phyloP scores from a whole-genome alignment of 2,888 invertebrate genomes.

The Euphydryas editha region DNA sequence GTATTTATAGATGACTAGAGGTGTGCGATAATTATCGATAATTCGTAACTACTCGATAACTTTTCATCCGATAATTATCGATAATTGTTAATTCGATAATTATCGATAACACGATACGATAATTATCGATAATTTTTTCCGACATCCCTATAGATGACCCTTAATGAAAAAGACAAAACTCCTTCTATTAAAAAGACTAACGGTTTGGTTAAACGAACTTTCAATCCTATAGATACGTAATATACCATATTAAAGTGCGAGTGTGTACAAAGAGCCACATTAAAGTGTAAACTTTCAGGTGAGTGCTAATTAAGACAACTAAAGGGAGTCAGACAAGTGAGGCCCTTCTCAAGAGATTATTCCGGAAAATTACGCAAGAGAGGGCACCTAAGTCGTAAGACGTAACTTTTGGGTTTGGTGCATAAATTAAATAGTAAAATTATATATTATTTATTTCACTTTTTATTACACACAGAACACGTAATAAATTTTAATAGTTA shows the following conservation, averaged over 20 bases:
- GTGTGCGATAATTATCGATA: no score
- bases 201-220: slow-evolving; percentile 11
- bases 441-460: not conserved
- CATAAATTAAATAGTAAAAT: slow-evolving; percentile 11
- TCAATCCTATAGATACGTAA: slow-evolving; percentile 38
- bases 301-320: slow-evolving; percentile 48
- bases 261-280: slow-evolving; percentile 35
- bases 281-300: slow-evolving; percentile 49
- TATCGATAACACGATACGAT: no score
- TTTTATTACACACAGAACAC: no score
- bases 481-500: no score
- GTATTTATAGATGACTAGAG: no score
- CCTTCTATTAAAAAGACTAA: slow-evolving; percentile 22
- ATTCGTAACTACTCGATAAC: no score
- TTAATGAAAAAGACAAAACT: slow-evolving; percentile 14
- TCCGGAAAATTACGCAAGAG: slow-evolving; percentile 77
- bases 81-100: no score
- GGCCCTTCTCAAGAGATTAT: slow-evolving; percentile 74
- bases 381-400: slow-evolving; percentile 68
- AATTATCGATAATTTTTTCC: no score
- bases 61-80: no score
- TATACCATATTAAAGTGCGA: slow-evolving; percentile 32
- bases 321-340: slow-evolving; percentile 60
- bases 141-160: no score
- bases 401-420: slow-evolving; percentile 52